These are phyloP conservation scores for Drosophila mimica DNA, from an alignment of 2,888 invertebrate genomes.

Conservation along the genomic window DNA sequence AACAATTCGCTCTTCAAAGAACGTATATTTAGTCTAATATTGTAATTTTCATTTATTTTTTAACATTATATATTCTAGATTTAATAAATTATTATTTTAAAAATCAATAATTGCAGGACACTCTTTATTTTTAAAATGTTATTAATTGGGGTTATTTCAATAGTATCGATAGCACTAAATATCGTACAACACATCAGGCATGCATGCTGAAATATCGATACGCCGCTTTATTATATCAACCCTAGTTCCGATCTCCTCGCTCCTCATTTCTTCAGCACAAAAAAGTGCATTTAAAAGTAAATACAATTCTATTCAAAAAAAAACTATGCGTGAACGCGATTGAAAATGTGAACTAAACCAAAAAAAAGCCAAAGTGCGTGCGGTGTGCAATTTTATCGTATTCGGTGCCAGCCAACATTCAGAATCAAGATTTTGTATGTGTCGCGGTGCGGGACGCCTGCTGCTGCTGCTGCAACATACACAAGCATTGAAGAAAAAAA, in stretches of 20 bases:
- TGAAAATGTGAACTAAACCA: conserved; percentile 24
- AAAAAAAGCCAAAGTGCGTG: conserved; percentile 34
- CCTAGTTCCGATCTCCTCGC: conserved; percentile 36
- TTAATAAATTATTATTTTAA: background rate
- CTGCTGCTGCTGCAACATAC: conserved; percentile 64
- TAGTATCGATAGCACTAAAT: background rate
- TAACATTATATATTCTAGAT: background rate
- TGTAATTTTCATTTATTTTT: background rate
- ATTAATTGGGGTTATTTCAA: background rate
- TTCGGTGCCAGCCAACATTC: conserved; percentile 21
- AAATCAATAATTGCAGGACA: background rate
- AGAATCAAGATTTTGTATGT: conserved; percentile 52
- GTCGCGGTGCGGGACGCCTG: conserved; percentile 55
- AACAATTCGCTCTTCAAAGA: background rate
- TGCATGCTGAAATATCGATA: conserved; percentile 12
- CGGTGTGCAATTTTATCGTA: conserved; percentile 35
- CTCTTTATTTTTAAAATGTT: background rate
- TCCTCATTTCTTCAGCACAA: conserved; percentile 36
- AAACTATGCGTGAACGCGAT: conserved; percentile 12
- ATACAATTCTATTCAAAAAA: conserved; percentile 27
- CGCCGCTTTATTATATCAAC: conserved; percentile 16
- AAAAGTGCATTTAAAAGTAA: conserved; percentile 44
- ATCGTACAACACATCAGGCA: background rate
- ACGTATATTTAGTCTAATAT: background rate
- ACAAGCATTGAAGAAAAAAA: conserved; percentile 49